A percentile compares a stretch with the other conserved stretches of the same genome.
phyloP scores from a whole-genome alignment of 2,113 vertebrate genomes.

The Rhinopomastus cyanomelas region DNA sequence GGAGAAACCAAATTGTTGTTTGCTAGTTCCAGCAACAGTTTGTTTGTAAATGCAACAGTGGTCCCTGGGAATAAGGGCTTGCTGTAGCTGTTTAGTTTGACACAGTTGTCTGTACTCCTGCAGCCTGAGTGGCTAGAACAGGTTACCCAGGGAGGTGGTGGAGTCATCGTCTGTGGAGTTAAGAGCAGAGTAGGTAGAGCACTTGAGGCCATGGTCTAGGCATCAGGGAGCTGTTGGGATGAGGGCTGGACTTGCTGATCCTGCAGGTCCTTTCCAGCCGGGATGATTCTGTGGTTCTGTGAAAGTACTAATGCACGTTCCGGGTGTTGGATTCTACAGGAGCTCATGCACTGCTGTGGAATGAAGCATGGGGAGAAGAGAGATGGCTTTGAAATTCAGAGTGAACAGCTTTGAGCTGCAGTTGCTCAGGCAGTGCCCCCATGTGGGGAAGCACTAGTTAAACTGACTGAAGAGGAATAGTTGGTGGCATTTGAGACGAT shows the following conservation, averaged over 20 bases:
- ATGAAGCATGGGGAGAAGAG: not conserved
- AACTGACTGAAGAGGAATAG: not conserved
- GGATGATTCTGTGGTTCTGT: no score
- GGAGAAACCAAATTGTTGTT: not conserved
- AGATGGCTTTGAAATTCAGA: not conserved
- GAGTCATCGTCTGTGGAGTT: no score
- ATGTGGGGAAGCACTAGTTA: not conserved
- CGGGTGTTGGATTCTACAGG: not conserved
- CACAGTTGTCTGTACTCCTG: rapidly evolving
- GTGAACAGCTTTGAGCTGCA: not conserved
- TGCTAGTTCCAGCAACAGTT: rapidly evolving
- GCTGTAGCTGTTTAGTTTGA: not conserved
- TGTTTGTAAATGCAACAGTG: not conserved
- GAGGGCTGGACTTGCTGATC: no score
- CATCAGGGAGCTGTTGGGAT: no score
- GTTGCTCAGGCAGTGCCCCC: rapidly evolving
- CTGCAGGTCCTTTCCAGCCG: no score
- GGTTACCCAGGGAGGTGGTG: no score
- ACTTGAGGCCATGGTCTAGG: no score
- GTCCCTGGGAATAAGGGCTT: not conserved
- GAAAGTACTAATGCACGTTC: not conserved
- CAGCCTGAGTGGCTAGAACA: no score
- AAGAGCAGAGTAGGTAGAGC: no score
- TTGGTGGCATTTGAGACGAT: not conserved
- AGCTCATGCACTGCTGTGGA: not conserved